A percentile compares a stretch with the other conserved stretches of the same genome.
phyloP scores from a whole-genome alignment of 2,113 vertebrate species.

The Tachycineta bicolor region DNA sequence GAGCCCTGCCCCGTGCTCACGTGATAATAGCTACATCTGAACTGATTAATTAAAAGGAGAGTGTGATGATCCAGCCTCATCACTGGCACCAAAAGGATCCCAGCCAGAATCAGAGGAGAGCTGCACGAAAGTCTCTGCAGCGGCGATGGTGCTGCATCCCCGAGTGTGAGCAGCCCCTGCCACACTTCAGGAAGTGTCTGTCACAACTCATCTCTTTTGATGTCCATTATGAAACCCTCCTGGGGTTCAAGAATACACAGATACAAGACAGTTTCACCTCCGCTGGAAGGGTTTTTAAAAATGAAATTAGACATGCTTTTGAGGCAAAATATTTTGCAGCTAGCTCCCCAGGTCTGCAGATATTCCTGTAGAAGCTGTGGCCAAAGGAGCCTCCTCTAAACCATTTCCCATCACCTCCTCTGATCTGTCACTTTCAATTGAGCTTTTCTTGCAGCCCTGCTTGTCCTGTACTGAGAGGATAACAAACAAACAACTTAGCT shows the following conservation, averaged over 20 bases:
- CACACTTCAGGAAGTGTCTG: slow-evolving; percentile 77
- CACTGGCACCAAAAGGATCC: not conserved
- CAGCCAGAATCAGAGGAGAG: not conserved
- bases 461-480: slow-evolving; percentile 63
- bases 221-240: slow-evolving; percentile 75
- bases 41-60: not conserved
- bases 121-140: not conserved
- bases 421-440: slow-evolving; percentile 75
- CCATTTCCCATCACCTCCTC: slow-evolving; percentile 74
- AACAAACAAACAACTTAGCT: slow-evolving; percentile 45
- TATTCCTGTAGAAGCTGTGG: slow-evolving; percentile 68
- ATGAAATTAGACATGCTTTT: slow-evolving; percentile 83
- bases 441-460: slow-evolving; percentile 54
- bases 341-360: slow-evolving; percentile 66
- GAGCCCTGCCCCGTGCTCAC: slow-evolving; percentile 71
- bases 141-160: slow-evolving; percentile 16
- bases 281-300: slow-evolving; percentile 74
- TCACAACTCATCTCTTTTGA: slow-evolving; percentile 74
- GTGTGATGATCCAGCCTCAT: not conserved
- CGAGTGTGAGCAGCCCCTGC: not conserved
- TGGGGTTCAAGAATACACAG: slow-evolving; percentile 71
- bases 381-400: slow-evolving; percentile 75
- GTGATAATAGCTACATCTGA: not conserved
- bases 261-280: slow-evolving; percentile 79
- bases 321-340: slow-evolving; percentile 76